phyloP scores from a whole-genome alignment of 1,140 invertebrate species.

The Nymphalis io region DNA sequence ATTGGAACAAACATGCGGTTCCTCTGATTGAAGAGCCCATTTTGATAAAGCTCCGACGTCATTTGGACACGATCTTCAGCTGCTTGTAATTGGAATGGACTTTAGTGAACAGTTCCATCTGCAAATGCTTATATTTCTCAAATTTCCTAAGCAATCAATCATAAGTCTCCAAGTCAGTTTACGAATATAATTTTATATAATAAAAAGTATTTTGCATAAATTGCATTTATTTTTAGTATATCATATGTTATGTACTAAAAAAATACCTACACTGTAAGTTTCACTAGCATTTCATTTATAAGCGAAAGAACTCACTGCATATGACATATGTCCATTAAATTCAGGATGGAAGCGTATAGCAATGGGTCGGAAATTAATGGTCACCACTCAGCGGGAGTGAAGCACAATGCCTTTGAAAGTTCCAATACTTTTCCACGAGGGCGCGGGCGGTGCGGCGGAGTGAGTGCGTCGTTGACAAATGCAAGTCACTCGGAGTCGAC shows the following conservation, averaged over 20 bases:
- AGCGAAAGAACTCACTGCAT: slow-evolving; percentile 4
- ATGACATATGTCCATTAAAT: slow-evolving; percentile 17
- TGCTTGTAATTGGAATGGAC: background rate
- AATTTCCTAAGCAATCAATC: background rate
- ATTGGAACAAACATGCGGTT: background rate
- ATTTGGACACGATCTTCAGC: background rate
- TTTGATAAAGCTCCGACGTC: background rate
- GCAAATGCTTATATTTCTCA: background rate
- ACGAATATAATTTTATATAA: background rate
- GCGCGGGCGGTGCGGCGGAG: slow-evolving; percentile 1
- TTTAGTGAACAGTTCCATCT: background rate
- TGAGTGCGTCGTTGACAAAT: slow-evolving; percentile 15
- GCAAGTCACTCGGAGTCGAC: slow-evolving; percentile 14
- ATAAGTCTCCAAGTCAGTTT: background rate
- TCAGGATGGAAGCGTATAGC: slow-evolving; percentile 5
- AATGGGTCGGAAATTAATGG: slow-evolving; percentile 12
- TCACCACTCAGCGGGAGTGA: slow-evolving; percentile 20
- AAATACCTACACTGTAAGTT: too few relatives aligned
- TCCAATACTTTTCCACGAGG: slow-evolving; percentile 18
- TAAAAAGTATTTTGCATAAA: too few relatives aligned
- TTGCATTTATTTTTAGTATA: too few relatives aligned
- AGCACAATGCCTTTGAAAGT: slow-evolving; percentile 16
- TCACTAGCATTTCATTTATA: background rate
- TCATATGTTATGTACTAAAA: too few relatives aligned
- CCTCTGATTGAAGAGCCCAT: slow-evolving; percentile 1